Percentiles rank a stretch among this genome's conserved stretches.
Conservation (phyloP, 2,888 invertebrate species). For the Drosophila multiciliata region DNA sequence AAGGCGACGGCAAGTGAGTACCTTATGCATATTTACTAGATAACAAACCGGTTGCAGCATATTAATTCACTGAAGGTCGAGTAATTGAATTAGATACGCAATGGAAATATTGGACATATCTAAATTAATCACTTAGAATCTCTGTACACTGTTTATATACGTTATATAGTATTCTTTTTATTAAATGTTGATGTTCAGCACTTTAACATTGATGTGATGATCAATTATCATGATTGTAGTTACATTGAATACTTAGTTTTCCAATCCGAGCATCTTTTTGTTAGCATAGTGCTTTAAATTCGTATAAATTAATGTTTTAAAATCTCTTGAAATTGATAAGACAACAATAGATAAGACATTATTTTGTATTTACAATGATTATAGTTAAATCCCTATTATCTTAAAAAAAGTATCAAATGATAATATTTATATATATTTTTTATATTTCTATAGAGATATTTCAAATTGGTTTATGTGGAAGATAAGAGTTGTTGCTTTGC, state of each 20-base stretch:
- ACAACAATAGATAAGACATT: not conserved
- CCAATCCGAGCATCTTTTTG: not conserved
- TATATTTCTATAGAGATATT: not conserved
- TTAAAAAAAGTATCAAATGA: not conserved
- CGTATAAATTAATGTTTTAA: not conserved
- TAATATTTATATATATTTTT: not conserved
- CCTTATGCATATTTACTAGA: not conserved
- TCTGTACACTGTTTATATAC: not conserved
- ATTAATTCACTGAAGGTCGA: conserved; percentile 3
- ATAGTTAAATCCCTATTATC: not conserved
- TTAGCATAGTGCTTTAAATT: not conserved
- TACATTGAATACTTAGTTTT: not conserved
- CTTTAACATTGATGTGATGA: not conserved
- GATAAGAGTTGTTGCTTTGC: conserved; percentile 12
- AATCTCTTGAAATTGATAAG: no score
- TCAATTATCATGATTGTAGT: not conserved
- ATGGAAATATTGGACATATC: not conserved
- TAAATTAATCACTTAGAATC: not conserved
- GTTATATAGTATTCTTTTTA: not conserved
- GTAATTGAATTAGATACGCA: not conserved
- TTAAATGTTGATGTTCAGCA: not conserved
- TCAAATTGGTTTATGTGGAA: not conserved
- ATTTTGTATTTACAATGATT: not conserved
- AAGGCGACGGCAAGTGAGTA: conserved; percentile 39
- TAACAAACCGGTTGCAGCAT: conserved; percentile 7